Conservation (phyloP, 2,797 vertebrate species). For the Xenops minutus region DNA sequence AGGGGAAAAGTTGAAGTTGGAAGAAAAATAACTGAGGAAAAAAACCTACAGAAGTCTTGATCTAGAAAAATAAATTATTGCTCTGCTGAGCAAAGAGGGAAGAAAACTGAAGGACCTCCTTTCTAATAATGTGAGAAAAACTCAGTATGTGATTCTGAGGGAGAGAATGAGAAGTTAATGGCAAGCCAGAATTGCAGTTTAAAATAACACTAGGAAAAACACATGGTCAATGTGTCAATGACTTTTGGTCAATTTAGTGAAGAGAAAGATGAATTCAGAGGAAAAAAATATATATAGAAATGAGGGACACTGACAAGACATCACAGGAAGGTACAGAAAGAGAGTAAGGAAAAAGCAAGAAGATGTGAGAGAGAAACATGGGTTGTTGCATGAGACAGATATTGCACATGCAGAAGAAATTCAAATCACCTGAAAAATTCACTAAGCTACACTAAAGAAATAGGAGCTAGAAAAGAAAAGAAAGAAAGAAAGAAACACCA, state of each 20-base stretch:
- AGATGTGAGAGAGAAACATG: neutral
- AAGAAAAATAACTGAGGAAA: neutral
- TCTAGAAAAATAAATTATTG: neutral
- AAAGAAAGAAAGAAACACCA: too few relatives aligned
- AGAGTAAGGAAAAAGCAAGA: neutral
- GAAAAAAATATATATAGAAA: neutral
- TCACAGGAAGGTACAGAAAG: neutral
- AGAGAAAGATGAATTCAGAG: neutral
- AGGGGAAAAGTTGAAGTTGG: neutral
- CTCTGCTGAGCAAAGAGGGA: neutral
- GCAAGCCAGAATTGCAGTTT: neutral
- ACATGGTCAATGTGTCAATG: too few relatives aligned
- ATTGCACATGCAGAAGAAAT: neutral
- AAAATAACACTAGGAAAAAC: neutral
- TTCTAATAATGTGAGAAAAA: neutral
- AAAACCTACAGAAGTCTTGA: neutral
- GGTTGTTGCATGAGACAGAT: neutral
- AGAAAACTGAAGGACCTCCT: neutral
- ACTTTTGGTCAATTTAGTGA: neutral
- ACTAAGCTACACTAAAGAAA: neutral
- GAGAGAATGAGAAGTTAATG: neutral
- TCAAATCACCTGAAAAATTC: neutral
- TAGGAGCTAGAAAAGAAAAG: neutral
- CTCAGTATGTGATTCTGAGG: neutral
- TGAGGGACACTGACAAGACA: neutral